phyloP scores from a whole-genome alignment of 1,140 invertebrate species.

The Eumeta japonica region DNA sequence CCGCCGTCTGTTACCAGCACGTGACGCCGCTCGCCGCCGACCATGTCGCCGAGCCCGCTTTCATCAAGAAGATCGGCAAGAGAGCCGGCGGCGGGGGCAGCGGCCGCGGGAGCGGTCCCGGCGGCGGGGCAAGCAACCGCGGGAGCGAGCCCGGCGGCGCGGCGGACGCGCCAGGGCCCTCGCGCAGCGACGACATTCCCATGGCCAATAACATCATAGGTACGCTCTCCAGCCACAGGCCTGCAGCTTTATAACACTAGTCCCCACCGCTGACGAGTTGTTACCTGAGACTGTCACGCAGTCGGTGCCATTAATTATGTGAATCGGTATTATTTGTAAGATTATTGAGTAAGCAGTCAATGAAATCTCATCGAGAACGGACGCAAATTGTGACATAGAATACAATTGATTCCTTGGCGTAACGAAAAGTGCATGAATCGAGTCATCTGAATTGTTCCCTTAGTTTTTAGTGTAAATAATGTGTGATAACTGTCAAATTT shows the following conservation, averaged over 20 bases:
- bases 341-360: too few species aligned
- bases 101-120: neutral
- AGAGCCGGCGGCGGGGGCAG: too few species aligned
- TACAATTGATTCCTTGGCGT: too few species aligned
- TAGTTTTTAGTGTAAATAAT: too few species aligned
- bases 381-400: too few species aligned
- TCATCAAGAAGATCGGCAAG: slow-evolving; percentile 14
- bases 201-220: slow-evolving; percentile 29
- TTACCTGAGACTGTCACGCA: neutral
- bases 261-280: too few species aligned
- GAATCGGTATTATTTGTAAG: too few species aligned
- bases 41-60: slow-evolving; percentile 11
- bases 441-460: too few species aligned
- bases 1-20: slow-evolving; percentile 78
- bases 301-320: neutral
- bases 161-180: slow-evolving; percentile 5
- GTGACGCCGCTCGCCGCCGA: slow-evolving; percentile 56
- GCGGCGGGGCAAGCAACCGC: slow-evolving; percentile 1
- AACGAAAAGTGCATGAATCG: too few species aligned
- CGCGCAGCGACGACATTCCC: slow-evolving; percentile 19
- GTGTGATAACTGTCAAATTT: too few species aligned
- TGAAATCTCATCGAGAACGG: too few species aligned
- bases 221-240: slow-evolving; percentile 17
- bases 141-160: slow-evolving; percentile 4
- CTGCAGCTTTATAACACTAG: neutral